Evolutionary conservation across 2,797 vertebrate genomes (phyloP), one percentile per base, ranked within the genome.

Genomic region (Gymnodraco acuticeps): DNA sequence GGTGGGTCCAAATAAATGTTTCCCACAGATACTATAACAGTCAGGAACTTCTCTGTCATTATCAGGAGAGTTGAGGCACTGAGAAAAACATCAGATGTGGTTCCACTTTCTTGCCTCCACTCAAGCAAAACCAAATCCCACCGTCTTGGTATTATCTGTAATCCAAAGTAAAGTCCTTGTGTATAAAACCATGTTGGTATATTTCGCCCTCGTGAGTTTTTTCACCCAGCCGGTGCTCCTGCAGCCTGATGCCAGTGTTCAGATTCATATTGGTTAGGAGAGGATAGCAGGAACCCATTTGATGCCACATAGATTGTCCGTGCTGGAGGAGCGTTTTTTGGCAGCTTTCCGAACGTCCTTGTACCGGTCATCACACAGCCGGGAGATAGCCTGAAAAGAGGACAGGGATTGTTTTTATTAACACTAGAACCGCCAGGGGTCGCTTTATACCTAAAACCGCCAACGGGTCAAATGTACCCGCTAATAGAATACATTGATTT

Each of bases 261-360:
- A 43, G 70, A 46, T 51, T 6, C 9, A 27, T 27, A 10, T 56
- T 52, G 68, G 94, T 96, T 96, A 99, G 90, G 97, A 97, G 82
- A 99, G 94, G 92, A 99, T 97, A 31, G 98, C 98, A 0, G 98
- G 97, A 65, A 94, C 97, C 97, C 97, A 98, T 76, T 95, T 89
- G 66, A 97, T 87, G 83, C 96, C 94, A 77, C 95, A 96, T 77
- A 97, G 96, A 92, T 99, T 96, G 95, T 99, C 98, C 83, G 94
- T 91, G 89, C 97, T 99, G 51, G 96, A 97, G 1, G 97, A 98
- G 70, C 96, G 96, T 74, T 97, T 98, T 94, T 95, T 96, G 19
- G 94, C 90, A 0, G 93, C 92, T 93, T 95, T 94, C 82, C 96
- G 94, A 69, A 96, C 93, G 79, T 98, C 97, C 89, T 97, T 97